Percentiles rank a stretch among this genome's conserved stretches.
Evolutionary conservation across 2,888 invertebrate species (phyloP).

Genomic region (Trilocha varians): DNA sequence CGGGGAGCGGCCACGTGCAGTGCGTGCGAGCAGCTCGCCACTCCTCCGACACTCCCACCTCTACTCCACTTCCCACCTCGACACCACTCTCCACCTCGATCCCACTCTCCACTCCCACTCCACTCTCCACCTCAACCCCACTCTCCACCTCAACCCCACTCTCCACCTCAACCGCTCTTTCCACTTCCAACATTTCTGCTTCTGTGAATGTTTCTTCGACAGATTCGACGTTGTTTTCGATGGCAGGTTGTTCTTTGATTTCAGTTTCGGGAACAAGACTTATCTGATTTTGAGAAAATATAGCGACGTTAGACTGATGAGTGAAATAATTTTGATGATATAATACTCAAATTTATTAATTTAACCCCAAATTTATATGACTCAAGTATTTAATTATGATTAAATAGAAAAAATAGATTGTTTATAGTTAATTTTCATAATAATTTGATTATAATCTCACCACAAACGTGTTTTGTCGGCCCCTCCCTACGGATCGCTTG

Average conservation of each 20-base stretch:
- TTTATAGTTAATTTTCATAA: too few relatives aligned
- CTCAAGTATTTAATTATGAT: too few relatives aligned
- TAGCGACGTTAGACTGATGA: background rate
- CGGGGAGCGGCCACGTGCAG: slow-evolving; percentile 58
- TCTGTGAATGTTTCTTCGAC: slow-evolving; percentile 7
- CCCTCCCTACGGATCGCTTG: slow-evolving; percentile 7
- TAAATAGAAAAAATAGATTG: too few relatives aligned
- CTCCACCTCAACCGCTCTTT: background rate
- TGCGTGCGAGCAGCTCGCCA: slow-evolving; percentile 55
- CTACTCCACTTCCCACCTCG: too few relatives aligned
- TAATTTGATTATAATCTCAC: slow-evolving; percentile 19
- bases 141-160: slow-evolving; percentile 3
- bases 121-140: slow-evolving; percentile 7
- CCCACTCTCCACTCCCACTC: slow-evolving; percentile 8
- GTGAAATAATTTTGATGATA: background rate
- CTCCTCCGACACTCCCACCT: slow-evolving; percentile 19
- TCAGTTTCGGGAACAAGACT: background rate
- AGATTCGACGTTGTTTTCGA: background rate
- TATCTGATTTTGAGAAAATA: background rate
- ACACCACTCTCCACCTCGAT: background rate
- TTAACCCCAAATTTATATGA: too few relatives aligned
- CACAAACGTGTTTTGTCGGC: slow-evolving; percentile 28
- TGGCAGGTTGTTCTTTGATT: background rate
- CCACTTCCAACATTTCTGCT: slow-evolving; percentile 3
- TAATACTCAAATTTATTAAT: too few relatives aligned